These are phyloP conservation scores for Sisyra nigra DNA, from an alignment of 2,888 invertebrate species.

Conservation along the genomic window DNA sequence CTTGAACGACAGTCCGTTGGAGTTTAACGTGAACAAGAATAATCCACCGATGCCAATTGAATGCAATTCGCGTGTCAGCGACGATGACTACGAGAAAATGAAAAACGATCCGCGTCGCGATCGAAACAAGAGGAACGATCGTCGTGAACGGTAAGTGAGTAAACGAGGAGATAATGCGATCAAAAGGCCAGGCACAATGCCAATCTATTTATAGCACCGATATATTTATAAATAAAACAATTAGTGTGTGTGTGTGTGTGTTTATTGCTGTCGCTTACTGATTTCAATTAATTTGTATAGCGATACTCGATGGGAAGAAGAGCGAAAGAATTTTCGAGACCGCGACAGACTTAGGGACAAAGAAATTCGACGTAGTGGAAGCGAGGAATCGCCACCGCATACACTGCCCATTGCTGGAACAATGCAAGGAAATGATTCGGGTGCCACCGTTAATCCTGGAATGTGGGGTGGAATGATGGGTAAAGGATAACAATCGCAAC, in stretches of 20 bases:
- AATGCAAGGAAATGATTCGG: slow-evolving; percentile 7
- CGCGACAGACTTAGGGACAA: slow-evolving; percentile 17
- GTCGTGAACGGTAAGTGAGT: slow-evolving; percentile 11
- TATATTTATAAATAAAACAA: slow-evolving; percentile 3
- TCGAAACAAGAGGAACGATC: slow-evolving; percentile 15
- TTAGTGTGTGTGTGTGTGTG: slow-evolving; percentile 10
- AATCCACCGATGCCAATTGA: slow-evolving; percentile 36
- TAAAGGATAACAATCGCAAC: slow-evolving; percentile 13
- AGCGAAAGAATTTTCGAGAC: slow-evolving; percentile 26
- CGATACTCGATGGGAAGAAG: slow-evolving; percentile 27
- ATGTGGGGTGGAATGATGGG: slow-evolving; percentile 27
- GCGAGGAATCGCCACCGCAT: slow-evolving; percentile 7
- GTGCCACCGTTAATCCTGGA: slow-evolving; percentile 20
- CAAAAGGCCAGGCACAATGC: background rate
- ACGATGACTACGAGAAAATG: slow-evolving; percentile 24
- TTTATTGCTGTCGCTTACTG: slow-evolving; percentile 8
- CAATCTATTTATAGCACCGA: slow-evolving; percentile 1
- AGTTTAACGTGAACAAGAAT: slow-evolving; percentile 43
- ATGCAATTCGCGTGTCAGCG: slow-evolving; percentile 24
- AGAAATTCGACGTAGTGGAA: slow-evolving; percentile 13
- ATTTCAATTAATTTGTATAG: slow-evolving; percentile 9
- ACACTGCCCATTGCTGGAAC: background rate
- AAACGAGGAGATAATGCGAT: too few species aligned
- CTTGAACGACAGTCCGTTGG: slow-evolving; percentile 41
- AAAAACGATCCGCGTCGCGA: slow-evolving; percentile 21